Conservation (phyloP, 2,888 invertebrate species). For the Ichneumon xanthorius region DNA sequence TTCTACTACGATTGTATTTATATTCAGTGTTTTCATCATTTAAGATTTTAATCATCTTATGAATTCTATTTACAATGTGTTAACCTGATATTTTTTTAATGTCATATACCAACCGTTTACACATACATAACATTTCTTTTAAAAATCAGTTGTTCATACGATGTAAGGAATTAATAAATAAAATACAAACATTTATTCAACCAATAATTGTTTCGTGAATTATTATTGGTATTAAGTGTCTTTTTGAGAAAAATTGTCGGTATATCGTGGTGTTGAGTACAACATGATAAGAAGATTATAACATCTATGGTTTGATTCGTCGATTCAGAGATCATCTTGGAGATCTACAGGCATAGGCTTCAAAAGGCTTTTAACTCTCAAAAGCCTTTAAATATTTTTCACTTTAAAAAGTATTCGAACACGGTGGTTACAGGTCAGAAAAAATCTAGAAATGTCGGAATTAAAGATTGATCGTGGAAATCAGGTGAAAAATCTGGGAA, state of each 20-base stretch:
- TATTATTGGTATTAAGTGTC: constrained; percentile 7
- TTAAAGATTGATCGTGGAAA: too few species aligned
- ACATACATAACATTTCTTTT: constrained; percentile 31
- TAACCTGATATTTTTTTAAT: constrained; percentile 38
- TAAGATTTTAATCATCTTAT: constrained; percentile 41
- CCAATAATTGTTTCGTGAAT: constrained; percentile 13
- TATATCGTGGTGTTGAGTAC: not conserved
- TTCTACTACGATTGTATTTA: constrained; percentile 43
- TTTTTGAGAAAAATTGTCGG: not conserved
- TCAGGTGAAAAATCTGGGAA: too few species aligned
- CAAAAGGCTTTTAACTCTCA: not conserved
- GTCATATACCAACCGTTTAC: constrained; percentile 23
- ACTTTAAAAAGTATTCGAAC: too few species aligned
- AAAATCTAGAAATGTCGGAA: too few species aligned
- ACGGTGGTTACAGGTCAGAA: too few species aligned
- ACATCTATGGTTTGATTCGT: not conserved
- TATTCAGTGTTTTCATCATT: constrained; percentile 39
- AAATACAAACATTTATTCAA: constrained; percentile 46
- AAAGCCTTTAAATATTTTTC: not conserved
- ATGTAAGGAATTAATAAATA: constrained; percentile 26
- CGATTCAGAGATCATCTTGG: not conserved
- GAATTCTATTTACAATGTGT: constrained; percentile 42
- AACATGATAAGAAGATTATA: not conserved
- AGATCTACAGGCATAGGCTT: not conserved
- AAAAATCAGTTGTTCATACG: constrained; percentile 23